A percentile compares a stretch with the other conserved stretches of the same genome.
Conservation (phyloP, 2,113 vertebrate genomes). For the Diadophis punctatus region DNA sequence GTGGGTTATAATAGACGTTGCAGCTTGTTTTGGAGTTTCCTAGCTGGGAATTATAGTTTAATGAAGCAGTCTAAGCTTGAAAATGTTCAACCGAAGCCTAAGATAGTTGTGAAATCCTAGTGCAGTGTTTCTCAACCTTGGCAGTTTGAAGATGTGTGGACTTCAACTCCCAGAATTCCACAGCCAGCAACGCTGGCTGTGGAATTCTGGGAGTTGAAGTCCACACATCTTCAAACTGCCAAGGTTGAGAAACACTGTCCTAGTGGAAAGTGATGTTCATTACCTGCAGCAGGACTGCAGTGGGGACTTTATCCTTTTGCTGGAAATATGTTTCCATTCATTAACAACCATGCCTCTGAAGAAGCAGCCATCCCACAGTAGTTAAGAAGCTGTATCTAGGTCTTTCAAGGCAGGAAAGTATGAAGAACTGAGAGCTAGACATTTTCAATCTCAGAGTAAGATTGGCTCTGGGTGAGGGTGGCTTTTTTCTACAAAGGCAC, state of each 20-base stretch:
- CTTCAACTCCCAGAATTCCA: too few relatives aligned
- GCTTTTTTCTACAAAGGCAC: not conserved
- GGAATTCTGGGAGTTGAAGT: too few relatives aligned
- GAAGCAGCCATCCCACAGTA: not conserved
- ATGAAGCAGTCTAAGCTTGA: not conserved
- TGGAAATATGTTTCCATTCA: too few relatives aligned
- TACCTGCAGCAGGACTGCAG: not conserved
- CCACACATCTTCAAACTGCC: too few relatives aligned
- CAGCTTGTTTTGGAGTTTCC: not conserved
- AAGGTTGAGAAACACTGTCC: too few relatives aligned
- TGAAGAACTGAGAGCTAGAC: not conserved
- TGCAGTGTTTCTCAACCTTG: too few relatives aligned
- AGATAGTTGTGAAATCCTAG: not conserved
- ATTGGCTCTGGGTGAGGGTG: not conserved
- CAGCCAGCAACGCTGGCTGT: too few relatives aligned
- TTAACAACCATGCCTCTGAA: not conserved
- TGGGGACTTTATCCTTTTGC: not conserved
- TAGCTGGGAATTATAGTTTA: not conserved
- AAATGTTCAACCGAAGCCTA: not conserved
- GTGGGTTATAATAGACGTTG: not conserved
- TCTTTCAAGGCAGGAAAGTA: not conserved
- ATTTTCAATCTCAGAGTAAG: not conserved
- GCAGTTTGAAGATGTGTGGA: too few relatives aligned
- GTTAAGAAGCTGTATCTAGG: not conserved
- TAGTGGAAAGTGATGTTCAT: too few relatives aligned